A percentile compares a stretch with the other conserved stretches of the same genome.
Evolutionary conservation across 2,888 invertebrate genomes (phyloP).

Genomic region (Hartigia nigra): DNA sequence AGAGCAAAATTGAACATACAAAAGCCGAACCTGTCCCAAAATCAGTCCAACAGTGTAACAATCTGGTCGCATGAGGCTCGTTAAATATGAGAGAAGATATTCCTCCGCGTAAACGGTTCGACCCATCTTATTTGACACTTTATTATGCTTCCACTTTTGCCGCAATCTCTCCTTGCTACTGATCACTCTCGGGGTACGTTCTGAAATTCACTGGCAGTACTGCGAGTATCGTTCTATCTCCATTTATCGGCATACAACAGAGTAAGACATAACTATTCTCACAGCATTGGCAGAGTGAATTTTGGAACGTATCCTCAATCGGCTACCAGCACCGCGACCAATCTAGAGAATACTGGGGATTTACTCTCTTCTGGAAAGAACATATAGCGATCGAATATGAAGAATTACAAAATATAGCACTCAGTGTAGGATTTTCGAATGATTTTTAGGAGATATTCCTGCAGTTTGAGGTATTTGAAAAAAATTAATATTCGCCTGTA

Average conservation of each 20-base stretch:
- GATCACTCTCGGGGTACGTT: too few species aligned
- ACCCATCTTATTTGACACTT: conserved; percentile 69
- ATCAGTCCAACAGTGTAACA: conserved; percentile 79
- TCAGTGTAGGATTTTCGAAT: neutral
- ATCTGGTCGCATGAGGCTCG: conserved; percentile 73
- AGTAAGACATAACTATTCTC: too few species aligned
- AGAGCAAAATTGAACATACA: conserved; percentile 19
- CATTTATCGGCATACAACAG: too few species aligned
- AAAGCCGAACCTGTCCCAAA: conserved; percentile 78
- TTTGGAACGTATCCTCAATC: too few species aligned
- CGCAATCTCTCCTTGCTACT: neutral
- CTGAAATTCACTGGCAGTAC: too few species aligned
- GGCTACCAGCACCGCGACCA: neutral
- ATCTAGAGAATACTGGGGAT: neutral
- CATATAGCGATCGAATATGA: neutral
- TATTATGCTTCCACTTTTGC: neutral
- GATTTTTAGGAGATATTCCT: neutral
- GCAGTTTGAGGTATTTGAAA: neutral
- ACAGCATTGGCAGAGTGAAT: too few species aligned
- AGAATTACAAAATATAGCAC: neutral
- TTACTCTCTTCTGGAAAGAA: neutral
- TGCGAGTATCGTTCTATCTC: too few species aligned
- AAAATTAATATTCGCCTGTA: neutral
- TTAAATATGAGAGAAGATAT: conserved; percentile 75
- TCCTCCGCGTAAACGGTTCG: conserved; percentile 78